A percentile compares a stretch with the other conserved stretches of the same genome.
phyloP scores from a whole-genome alignment of 2,888 invertebrate species.

The Ceraclea dissimilis region DNA sequence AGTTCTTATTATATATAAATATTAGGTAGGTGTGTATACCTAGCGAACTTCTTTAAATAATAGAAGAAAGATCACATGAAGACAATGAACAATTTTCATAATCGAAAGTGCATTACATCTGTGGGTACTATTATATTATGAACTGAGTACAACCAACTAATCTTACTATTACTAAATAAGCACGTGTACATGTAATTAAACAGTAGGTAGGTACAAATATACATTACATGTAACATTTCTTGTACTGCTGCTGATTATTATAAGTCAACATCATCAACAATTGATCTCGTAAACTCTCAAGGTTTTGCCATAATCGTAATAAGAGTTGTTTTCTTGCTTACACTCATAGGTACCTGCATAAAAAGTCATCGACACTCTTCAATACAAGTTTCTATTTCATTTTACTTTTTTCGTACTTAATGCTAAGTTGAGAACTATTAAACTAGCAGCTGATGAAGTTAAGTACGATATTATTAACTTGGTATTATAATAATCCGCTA shows the following conservation, averaged over 20 bases:
- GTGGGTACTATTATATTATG: neutral
- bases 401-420: neutral
- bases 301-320: constrained; percentile 10
- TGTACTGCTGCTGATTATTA: neutral
- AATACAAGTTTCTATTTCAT: constrained; percentile 24
- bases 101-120: constrained; percentile 4
- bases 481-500: too few species aligned
- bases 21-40: neutral
- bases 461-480: too few species aligned
- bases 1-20: neutral
- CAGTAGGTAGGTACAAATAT: neutral
- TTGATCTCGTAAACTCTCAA: constrained; percentile 19
- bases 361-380: constrained; percentile 23
- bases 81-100: neutral
- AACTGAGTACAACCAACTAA: neutral
- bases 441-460: too few species aligned
- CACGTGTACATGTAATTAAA: neutral
- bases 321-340: neutral
- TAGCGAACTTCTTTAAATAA: neutral
- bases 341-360: neutral
- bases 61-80: neutral
- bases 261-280: constrained; percentile 2
- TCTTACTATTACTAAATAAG: neutral
- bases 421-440: neutral
- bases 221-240: neutral